A percentile compares a stretch with the other conserved stretches of the same genome.
phyloP scores from a whole-genome alignment of 64 coral and sea anemone genomes.

The Montipora sp. region DNA sequence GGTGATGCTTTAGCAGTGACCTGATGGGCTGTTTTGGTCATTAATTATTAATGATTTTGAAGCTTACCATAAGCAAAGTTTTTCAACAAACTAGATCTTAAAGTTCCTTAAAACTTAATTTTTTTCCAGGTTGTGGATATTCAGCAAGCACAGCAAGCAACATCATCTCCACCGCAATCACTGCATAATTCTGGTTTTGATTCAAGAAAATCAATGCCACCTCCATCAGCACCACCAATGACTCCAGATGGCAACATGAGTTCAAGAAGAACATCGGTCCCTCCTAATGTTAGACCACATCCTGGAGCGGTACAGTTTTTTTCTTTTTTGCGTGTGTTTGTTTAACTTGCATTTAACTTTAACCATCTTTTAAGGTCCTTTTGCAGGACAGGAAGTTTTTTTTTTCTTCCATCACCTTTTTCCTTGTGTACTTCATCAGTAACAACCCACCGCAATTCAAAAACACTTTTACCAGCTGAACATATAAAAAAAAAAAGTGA shows the following conservation, averaged over 20 bases:
- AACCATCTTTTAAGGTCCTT: background rate
- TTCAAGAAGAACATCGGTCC: conserved; percentile 32
- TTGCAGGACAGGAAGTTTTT: too few relatives aligned
- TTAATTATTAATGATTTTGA: too few relatives aligned
- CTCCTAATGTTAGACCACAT: conserved; percentile 16
- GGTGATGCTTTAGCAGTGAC: too few relatives aligned
- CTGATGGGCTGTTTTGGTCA: too few relatives aligned
- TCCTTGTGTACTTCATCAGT: too few relatives aligned
- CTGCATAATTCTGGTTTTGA: background rate
- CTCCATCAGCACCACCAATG: background rate
- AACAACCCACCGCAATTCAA: too few relatives aligned
- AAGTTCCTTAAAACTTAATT: background rate
- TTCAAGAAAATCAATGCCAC: conserved; percentile 31
- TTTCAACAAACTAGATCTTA: background rate
- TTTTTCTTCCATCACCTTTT: too few relatives aligned
- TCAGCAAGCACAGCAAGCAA: background rate
- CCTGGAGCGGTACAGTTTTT: background rate
- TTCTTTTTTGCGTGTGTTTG: background rate
- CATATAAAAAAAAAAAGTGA: too few relatives aligned
- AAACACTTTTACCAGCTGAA: too few relatives aligned
- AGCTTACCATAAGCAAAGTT: background rate
- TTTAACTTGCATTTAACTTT: background rate
- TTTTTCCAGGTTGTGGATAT: conserved; percentile 22
- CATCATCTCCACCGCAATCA: background rate
- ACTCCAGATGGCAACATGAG: background rate